A percentile compares a stretch with the other conserved stretches of the same genome.
Conservation (phyloP, 2,888 invertebrate species). For the Drosophila falleni region DNA sequence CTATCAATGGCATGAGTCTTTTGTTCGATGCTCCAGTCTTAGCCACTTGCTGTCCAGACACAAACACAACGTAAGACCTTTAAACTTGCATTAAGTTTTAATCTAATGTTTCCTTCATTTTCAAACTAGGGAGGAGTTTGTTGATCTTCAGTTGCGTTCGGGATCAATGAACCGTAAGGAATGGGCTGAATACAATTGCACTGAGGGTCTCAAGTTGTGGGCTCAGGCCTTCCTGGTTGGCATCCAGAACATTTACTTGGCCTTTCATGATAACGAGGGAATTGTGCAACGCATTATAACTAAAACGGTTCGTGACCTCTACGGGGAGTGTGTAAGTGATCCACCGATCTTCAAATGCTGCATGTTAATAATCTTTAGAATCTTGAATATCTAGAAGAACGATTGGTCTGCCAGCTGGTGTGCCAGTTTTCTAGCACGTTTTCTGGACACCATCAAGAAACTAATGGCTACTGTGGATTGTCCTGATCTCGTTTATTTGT, state of each 20-base stretch:
- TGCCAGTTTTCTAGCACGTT: conserved; percentile 39
- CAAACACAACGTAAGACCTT: conserved; percentile 19
- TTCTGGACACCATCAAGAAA: conserved; percentile 27
- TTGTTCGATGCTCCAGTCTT: conserved; percentile 62
- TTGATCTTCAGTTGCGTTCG: conserved; percentile 50
- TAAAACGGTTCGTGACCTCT: conserved; percentile 24
- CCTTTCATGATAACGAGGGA: conserved; percentile 25
- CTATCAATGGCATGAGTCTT: conserved; percentile 30
- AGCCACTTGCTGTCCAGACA: conserved; percentile 8
- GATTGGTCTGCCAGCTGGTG: conserved; percentile 50
- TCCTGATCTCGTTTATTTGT: conserved; percentile 46
- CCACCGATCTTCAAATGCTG: too few relatives aligned
- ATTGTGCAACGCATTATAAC: conserved; percentile 29
- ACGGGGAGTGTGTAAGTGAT: conserved; percentile 47
- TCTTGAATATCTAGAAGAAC: conserved; percentile 21
- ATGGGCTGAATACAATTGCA: conserved; percentile 39
- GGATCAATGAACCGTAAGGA: conserved; percentile 46
- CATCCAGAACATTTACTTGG: conserved; percentile 48
- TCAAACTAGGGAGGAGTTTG: conserved; percentile 13
- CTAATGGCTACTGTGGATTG: conserved; percentile 33
- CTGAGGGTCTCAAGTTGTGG: conserved; percentile 60
- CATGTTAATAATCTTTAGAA: neutral
- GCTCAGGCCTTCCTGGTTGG: conserved; percentile 46
- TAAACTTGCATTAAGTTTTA: neutral
- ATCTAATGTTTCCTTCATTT: neutral